phyloP scores from a whole-genome alignment of 2,888 invertebrate genomes.

The Epinotia brunnichana region DNA sequence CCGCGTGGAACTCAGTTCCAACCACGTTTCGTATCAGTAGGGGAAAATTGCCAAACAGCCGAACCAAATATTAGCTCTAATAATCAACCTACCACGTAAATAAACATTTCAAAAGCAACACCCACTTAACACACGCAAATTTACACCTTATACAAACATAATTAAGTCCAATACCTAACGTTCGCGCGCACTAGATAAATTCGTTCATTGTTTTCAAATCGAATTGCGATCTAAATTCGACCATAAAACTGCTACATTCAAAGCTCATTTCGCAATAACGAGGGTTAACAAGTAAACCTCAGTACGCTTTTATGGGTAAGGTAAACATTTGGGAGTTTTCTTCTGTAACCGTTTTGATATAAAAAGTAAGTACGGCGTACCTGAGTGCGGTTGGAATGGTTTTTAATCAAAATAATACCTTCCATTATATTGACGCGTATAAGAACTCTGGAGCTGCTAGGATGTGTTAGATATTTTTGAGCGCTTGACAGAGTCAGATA shows the following conservation, averaged over 20 bases:
- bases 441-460: not conserved
- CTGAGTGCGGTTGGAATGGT: not conserved
- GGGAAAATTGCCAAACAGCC: conserved; percentile 11
- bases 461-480: too few species aligned
- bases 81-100: conserved; percentile 24
- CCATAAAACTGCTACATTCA: conserved; percentile 23
- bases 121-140: not conserved
- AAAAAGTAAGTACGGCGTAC: conserved; percentile 30
- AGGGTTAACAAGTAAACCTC: conserved; percentile 27
- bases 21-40: too few species aligned
- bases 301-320: conserved; percentile 34
- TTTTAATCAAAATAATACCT: conserved; percentile 10
- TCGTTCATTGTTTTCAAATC: conserved; percentile 37
- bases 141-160: conserved; percentile 6
- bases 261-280: conserved; percentile 38
- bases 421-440: not conserved
- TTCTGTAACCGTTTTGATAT: conserved; percentile 32
- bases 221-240: conserved; percentile 33
- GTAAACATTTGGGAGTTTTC: conserved; percentile 40
- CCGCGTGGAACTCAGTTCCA: too few species aligned
- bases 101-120: conserved; percentile 24
- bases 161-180: conserved; percentile 5
- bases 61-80: conserved; percentile 26
- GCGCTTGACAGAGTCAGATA: too few species aligned
- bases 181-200: conserved; percentile 21